These are phyloP conservation scores for Gari tellinella DNA, from an alignment of 2,888 invertebrate genomes.

Conservation along the genomic window DNA sequence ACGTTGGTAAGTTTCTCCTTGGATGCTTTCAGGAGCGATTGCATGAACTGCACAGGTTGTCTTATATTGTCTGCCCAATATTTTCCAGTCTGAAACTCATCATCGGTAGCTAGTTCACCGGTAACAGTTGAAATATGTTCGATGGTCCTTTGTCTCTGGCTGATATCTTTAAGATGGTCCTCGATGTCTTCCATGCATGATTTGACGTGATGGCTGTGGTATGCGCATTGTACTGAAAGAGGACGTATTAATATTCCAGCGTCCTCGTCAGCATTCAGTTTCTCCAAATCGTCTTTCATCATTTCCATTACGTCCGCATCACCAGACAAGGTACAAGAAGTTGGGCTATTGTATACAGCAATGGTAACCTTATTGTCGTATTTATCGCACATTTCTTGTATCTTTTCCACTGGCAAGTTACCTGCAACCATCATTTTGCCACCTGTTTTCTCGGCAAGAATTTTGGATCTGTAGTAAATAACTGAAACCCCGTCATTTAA, in stretches of 20 bases:
- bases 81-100: slow-evolving; percentile 45
- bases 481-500: slow-evolving; percentile 65
- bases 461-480: slow-evolving; percentile 65
- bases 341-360: slow-evolving; percentile 66
- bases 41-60: slow-evolving; percentile 66
- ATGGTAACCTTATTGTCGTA: slow-evolving; percentile 41
- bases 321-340: slow-evolving; percentile 67
- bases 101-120: slow-evolving; percentile 38
- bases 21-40: slow-evolving; percentile 52
- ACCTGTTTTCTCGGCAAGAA: slow-evolving; percentile 51
- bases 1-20: slow-evolving; percentile 45
- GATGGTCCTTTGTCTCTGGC: neutral
- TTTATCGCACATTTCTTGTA: slow-evolving; percentile 39
- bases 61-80: slow-evolving; percentile 75
- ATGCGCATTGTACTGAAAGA: slow-evolving; percentile 59
- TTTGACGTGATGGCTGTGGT: slow-evolving; percentile 59
- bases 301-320: slow-evolving; percentile 44
- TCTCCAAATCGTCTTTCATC: slow-evolving; percentile 24
- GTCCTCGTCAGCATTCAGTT: slow-evolving; percentile 15
- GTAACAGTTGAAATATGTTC: slow-evolving; percentile 55
- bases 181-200: slow-evolving; percentile 48
- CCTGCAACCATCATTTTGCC: slow-evolving; percentile 67
- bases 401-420: slow-evolving; percentile 43
- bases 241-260: slow-evolving; percentile 2
- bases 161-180: slow-evolving; percentile 37